Conservation (phyloP, 2,888 invertebrate species). For the Allophyes oxyacanthae region DNA sequence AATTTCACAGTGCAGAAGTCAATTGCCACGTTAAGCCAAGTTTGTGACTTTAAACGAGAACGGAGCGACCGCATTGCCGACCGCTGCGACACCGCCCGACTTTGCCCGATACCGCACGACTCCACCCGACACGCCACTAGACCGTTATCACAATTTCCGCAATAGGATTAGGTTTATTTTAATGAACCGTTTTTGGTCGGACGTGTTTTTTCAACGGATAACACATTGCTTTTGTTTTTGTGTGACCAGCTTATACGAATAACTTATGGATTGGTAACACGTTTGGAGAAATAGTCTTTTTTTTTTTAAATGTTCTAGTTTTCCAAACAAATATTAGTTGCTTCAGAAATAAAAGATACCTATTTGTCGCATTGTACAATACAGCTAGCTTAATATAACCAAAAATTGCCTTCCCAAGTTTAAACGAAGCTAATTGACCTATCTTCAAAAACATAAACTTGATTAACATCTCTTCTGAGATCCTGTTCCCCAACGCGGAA, state of each 20-base stretch:
- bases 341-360: too few species aligned
- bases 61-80: slow-evolving; percentile 9
- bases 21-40: slow-evolving; percentile 10
- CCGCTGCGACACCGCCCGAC: slow-evolving; percentile 5
- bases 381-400: too few species aligned
- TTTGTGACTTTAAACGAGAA: slow-evolving; percentile 13
- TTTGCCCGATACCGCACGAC: slow-evolving; percentile 25
- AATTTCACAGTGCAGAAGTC: background rate
- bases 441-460: background rate
- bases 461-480: background rate
- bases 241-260: slow-evolving; percentile 13
- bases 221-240: slow-evolving; percentile 34
- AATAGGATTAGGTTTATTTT: slow-evolving; percentile 61
- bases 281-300: too few species aligned
- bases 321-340: too few species aligned
- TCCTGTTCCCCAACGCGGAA: background rate
- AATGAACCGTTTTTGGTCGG: slow-evolving; percentile 44
- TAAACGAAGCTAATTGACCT: too few species aligned
- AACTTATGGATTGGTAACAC: slow-evolving; percentile 9
- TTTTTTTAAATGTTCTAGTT: too few species aligned
- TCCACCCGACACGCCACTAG: slow-evolving; percentile 34
- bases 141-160: slow-evolving; percentile 57
- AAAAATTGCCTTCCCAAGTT: too few species aligned
- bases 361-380: too few species aligned
- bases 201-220: slow-evolving; percentile 48